Evolutionary conservation across 2,888 invertebrate species (phyloP), one percentile per base, ranked within the genome.

Genomic region (Macaria liturata): DNA sequence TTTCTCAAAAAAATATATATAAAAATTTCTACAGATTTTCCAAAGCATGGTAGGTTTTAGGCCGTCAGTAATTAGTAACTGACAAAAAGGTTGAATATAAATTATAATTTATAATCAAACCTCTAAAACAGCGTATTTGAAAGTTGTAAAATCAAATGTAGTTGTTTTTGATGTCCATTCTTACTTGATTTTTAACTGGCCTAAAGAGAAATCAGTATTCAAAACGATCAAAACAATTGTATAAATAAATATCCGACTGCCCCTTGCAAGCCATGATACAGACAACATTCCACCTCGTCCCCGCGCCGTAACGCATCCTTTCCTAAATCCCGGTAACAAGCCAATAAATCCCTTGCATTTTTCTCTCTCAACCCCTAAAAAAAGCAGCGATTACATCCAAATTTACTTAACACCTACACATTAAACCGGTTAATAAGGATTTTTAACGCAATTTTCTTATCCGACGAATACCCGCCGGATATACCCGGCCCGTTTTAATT

Each of bases 351-450:
- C 89, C 72, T 80, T 82, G 81, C 87, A 85, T 91, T 92, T 90
- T 89, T 89, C 80, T 74, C 78, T 73, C 73, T 72, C 80, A 78
- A 71, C 78, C 78, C 75, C 78, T 56, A 60, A 86, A 88, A 86
- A 87, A 88, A 87, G 86, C 78, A 80, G 77, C 84, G 90, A 91
- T 92, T 91, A 92, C 91, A 90, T 81, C 76, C 86, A 91, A 92
- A 92, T 92, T 91, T 92, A 92, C 92, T 92, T 91, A 92, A 90
- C 92, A 91, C 91, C 84, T 83, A 85, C 86, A 81, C 85, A 84
- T 87, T 88, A 84, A 84, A 80, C 81, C 80, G 77, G 78, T 78
- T 89, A 88, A 90, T 90, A 84, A 88, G 86, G 83, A 78, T 77
- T 70, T 72, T 81, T 87, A 87, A 88, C 83, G 75, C 80, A 84